Percentiles rank a stretch among this genome's conserved stretches.
These are phyloP conservation scores for Laupala kohalensis DNA, from an alignment of 1,140 invertebrate genomes.

Conservation along the genomic window DNA sequence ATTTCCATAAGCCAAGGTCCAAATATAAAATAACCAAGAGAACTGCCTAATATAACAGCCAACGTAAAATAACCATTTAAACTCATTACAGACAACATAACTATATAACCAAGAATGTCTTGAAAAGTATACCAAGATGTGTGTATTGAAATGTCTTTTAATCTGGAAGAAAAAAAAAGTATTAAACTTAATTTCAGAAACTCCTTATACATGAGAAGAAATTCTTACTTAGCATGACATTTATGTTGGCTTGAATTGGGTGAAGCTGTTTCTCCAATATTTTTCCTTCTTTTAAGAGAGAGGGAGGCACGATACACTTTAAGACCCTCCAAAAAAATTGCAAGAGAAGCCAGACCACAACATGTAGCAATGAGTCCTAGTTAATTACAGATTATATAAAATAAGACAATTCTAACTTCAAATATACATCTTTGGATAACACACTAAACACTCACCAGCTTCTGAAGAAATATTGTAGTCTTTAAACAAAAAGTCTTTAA, in stretches of 20 bases:
- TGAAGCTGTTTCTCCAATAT: too few species aligned
- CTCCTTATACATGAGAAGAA: background rate
- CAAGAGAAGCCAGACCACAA: background rate
- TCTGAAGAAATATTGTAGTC: background rate
- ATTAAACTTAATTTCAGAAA: background rate
- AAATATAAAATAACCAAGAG: slow-evolving; percentile 43
- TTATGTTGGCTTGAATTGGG: too few species aligned
- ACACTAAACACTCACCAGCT: background rate
- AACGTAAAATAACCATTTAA: slow-evolving; percentile 73
- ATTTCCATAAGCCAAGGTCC: slow-evolving; percentile 4
- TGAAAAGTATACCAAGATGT: slow-evolving; percentile 42
- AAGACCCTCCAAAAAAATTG: background rate
- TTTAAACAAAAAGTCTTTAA: background rate
- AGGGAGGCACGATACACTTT: background rate
- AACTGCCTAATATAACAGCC: slow-evolving; percentile 59
- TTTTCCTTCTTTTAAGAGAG: too few species aligned
- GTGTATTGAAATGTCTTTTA: slow-evolving; percentile 25
- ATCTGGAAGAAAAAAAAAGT: slow-evolving; percentile 4
- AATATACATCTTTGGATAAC: background rate
- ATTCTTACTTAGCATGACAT: too few species aligned
- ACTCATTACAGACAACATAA: slow-evolving; percentile 85
- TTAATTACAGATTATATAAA: background rate
- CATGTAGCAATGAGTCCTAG: background rate
- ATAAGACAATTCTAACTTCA: background rate
- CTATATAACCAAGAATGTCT: slow-evolving; percentile 55